Conservation (phyloP, 2,797 vertebrate genomes). For the Oryzias dopingdopingensis region DNA sequence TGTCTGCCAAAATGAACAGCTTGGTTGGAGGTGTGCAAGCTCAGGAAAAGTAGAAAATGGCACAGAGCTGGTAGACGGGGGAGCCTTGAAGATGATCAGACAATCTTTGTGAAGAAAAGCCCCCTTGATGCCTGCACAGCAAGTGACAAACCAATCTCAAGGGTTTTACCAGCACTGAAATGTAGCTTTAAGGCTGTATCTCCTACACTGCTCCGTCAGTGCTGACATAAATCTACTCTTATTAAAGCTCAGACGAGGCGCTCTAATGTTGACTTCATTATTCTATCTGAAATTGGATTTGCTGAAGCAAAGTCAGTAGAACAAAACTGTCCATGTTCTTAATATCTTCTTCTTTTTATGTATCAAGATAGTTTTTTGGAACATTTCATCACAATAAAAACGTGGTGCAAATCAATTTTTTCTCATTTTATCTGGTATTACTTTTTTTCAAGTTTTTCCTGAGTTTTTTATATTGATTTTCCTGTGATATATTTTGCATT, state of each 20-base stretch:
- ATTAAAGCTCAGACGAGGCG: not conserved
- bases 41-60: conserved; percentile 6
- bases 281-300: conserved; percentile 8
- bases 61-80: conserved; percentile 16
- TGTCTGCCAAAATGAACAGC: conserved; percentile 19
- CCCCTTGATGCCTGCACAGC: conserved; percentile 6
- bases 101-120: conserved; percentile 8
- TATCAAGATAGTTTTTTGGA: not conserved
- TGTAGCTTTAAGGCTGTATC: not conserved
- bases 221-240: conserved; percentile 3
- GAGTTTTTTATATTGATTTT: too few species aligned
- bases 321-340: not conserved
- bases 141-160: conserved; percentile 3
- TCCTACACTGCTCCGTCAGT: not conserved
- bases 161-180: not conserved
- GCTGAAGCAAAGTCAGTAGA: not conserved
- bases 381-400: too few species aligned
- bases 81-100: conserved; percentile 10
- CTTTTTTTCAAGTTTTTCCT: too few species aligned
- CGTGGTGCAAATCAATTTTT: not conserved
- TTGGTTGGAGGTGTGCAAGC: conserved; percentile 19
- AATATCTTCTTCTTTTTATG: not conserved
- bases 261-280: conserved; percentile 1
- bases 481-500: too few species aligned
- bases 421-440: not conserved